Base-by-base conservation (phyloP, 2,888 invertebrate genomes). In the Caprella mutica region DNA sequence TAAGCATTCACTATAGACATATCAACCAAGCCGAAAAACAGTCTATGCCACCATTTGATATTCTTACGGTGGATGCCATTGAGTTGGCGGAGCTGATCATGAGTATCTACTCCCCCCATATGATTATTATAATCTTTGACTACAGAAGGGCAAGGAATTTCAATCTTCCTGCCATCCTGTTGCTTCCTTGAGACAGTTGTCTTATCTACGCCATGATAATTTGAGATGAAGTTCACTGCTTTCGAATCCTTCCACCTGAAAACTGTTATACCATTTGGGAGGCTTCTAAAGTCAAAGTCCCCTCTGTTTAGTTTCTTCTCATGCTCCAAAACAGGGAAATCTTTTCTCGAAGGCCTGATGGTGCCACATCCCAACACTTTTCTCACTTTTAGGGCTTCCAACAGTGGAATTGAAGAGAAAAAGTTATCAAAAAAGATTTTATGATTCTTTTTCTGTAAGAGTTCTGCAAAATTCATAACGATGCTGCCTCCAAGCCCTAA, bases 51-150 rank as follows among this genome's bases (percentile, higher is more conserved):
- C 69, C 69, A 70, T 66, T 70, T 70, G 57, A 65, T 67, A 19
- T 67, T 67, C 62, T 70, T 70, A 33, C 68, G 51, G 52, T 70
- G 65, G 23, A 68, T 63, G 52, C 68, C 68, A 61, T 70, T 70
- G n/a, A 58, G 43, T n/a, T 65, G 57, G 63, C 67, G 69, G 17
- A 67, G 50, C 67, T 65, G 66, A 50, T 71, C 69, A 30, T 65
- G 60, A 59, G 69, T 68, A 65, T 71, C 70, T 5, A 71, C 69
- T 56, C 60, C 66, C n/a, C 68, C 68, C 70, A 70, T 70, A 58
- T 69, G 58, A 12, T 24, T 55, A 58, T 68, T 69, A 51, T 69
- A 70, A 53, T 69, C 61, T 29, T 61, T 65, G 12, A 70, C 61
- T 35, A 67, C 50, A 39, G 52, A 30, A n/a, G 68, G 69, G 56